Percentiles rank a stretch among this genome's conserved stretches.
Evolutionary conservation across 1,140 invertebrate species (phyloP).

Genomic region (Drosophila sproati): DNA sequence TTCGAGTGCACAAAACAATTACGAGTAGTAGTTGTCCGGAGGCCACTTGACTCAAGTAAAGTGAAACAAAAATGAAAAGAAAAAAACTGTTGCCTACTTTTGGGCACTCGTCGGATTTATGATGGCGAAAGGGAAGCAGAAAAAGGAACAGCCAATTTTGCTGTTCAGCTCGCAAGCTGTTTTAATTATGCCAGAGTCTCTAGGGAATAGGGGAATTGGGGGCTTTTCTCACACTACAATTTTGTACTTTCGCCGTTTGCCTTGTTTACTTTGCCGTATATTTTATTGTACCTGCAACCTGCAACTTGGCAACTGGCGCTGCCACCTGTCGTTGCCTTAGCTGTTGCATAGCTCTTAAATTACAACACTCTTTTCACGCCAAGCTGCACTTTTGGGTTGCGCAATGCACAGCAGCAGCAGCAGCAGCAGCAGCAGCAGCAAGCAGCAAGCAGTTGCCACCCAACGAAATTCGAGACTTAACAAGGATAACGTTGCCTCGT

Average conservation of each 20-base stretch:
- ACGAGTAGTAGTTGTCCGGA: conserved; percentile 39
- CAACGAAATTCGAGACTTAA: conserved; percentile 25
- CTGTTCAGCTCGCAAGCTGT: conserved; percentile 39
- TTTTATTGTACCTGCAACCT: conserved; percentile 30
- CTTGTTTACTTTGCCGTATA: conserved; percentile 37
- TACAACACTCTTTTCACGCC: conserved; percentile 77
- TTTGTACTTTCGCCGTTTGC: conserved; percentile 18
- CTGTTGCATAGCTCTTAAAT: conserved; percentile 62
- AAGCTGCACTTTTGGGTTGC: conserved; percentile 72
- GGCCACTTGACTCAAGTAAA: conserved; percentile 54
- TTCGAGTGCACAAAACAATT: conserved; percentile 65
- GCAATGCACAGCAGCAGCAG: conserved; percentile 23
- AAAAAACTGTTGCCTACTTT: conserved; percentile 51
- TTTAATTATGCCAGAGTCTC: conserved; percentile 68
- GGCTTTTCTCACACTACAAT: not conserved
- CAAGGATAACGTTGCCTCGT: conserved; percentile 39
- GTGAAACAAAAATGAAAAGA: conserved; percentile 25
- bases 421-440: conserved; percentile 2
- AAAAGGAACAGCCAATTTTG: conserved; percentile 59
- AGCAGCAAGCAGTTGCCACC: not conserved
- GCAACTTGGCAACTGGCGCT: conserved; percentile 40
- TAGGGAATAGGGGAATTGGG: not conserved
- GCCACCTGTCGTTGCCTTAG: conserved; percentile 1
- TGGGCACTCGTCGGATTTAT: conserved; percentile 55
- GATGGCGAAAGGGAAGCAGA: conserved; percentile 7